Base-by-base conservation (phyloP, 2,797 vertebrate genomes). In the Lutjanus campechanus region DNA sequence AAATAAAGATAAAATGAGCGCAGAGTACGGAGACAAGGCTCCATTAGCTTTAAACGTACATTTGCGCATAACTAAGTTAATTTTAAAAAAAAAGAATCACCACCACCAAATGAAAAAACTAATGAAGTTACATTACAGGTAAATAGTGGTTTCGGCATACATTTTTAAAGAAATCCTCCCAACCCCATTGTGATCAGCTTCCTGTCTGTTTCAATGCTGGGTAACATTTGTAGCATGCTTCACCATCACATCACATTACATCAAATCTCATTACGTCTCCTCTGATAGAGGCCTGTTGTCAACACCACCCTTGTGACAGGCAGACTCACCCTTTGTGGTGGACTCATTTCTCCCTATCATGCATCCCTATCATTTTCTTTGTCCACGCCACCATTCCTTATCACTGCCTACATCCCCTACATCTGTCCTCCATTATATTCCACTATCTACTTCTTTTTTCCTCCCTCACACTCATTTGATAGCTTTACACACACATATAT, bases 381-480 rank as follows among this genome's bases (percentile, higher is more conserved):
- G 65, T 85, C 71, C 65, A 73, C 0, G 25, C 67, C 84, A 77
- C 73, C 41, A n/a, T 81, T 76, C 66, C 79, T 80, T 88, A 90
- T 90, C 86, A 46, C 53, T 69, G 47, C 68, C 77, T 56, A 64
- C 76, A 88, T 82, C 77, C 87, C 70, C 64, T 77, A 79, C 84
- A 89, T 81, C 77, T 84, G 68, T 87, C 76, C 73, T 61, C 79
- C 77, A 85, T 91, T 91, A 70, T 77, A 69, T 75, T 71, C 59
- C 47, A 49, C 76, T 75, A 82, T 85, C 69, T 85, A 43, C 81
- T 44, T 64, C 9, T 74, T 79, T 54, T 19, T 10, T 16, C 12
- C 69, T 54, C 63, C 50, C 60, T 53, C 22, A 15, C 53, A 53
- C 67, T 76, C 41, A 73, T 87, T 84, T 79, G 68, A 88, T 82